Evolutionary conservation across 2,888 invertebrate genomes (phyloP).

Genomic region (Drosophila nr. fundita): DNA sequence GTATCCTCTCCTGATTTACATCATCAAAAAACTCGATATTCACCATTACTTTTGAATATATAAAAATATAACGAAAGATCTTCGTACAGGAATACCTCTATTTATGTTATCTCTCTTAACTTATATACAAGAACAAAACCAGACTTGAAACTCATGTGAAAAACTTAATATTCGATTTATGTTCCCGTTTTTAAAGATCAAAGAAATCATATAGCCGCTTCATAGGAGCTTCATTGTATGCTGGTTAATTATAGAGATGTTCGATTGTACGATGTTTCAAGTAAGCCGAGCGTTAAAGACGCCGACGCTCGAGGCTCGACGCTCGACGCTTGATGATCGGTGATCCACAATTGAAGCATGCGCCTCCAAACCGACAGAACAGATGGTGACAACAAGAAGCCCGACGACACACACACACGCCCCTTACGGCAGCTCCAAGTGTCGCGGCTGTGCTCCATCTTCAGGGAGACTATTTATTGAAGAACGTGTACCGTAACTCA

Average conservation of each 20-base stretch:
- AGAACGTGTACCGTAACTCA: slow-evolving; percentile 47
- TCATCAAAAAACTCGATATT: neutral
- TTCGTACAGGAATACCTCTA: neutral
- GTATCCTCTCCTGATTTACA: neutral
- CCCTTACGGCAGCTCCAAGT: slow-evolving; percentile 3
- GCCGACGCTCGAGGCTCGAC: slow-evolving; percentile 26
- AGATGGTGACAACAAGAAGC: slow-evolving; percentile 38
- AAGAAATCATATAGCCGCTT: too few relatives aligned
- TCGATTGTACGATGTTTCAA: slow-evolving; percentile 1
- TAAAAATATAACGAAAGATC: neutral
- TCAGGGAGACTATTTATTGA: slow-evolving; percentile 7
- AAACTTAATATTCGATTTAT: neutral
- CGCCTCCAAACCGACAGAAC: slow-evolving; percentile 33
- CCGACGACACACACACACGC: slow-evolving; percentile 35
- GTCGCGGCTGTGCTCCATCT: slow-evolving; percentile 1
- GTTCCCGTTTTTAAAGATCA: neutral
- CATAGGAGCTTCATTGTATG: too few relatives aligned
- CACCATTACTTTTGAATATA: too few relatives aligned
- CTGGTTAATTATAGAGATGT: neutral
- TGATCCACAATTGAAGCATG: slow-evolving; percentile 33
- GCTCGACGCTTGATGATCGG: slow-evolving; percentile 6
- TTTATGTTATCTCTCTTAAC: neutral
- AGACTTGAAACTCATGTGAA: neutral
- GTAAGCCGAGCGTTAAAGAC: slow-evolving; percentile 61
- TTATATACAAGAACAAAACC: neutral